Base-by-base conservation (phyloP, 1,140 invertebrate species). In the Scaptodrosophila lebanonensis region DNA sequence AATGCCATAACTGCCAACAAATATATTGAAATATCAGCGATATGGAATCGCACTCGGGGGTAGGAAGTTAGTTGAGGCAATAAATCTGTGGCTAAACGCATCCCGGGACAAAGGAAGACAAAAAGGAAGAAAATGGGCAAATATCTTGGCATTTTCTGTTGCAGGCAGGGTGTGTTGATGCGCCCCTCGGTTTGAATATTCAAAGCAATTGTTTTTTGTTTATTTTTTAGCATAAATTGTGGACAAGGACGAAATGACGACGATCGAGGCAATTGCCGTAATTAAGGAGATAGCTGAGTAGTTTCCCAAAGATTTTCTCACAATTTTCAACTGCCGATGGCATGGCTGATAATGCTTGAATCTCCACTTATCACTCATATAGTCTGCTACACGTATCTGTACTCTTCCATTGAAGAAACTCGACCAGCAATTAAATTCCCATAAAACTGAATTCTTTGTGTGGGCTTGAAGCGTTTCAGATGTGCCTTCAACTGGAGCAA, bases 1-100 rank as follows among this genome's bases (percentile, higher is more conserved):
- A 39, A 39, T 35, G 48, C 32, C 4, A 48, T 22, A 64, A 64
- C 33, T 52, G 17, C 20, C 48, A 44, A 51, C 38, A 25, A 49
- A 54, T 36, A 18, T 69, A 72, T 69, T 66, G 54, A 77, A 75
- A 63, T 65, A 62, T 69, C 49, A 52, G 52, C 40, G n/a, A 51
- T 53, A 61, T 29, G 20, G 8, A 16, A 6, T 18, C n/a, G 13
- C 18, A 30, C 50, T 35, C 39, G 35, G 13, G 47, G 51, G 47
- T 53, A 57, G 66, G 65, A 54, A 62, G 38, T 62, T 48, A 57
- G 56, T 39, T 42, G 42, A 61, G 40, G 59, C 63, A 70, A 70
- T 67, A 76, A 64, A 70, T 63, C 59, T 58, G 64, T 45, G 60
- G 53, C 50, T 30, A 44, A 64, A 49, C 12, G 11, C 15, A 40